Percentiles rank a stretch among this genome's conserved stretches.
phyloP scores from a whole-genome alignment of 2,888 invertebrate genomes.

The Alloscopus bannaensis region DNA sequence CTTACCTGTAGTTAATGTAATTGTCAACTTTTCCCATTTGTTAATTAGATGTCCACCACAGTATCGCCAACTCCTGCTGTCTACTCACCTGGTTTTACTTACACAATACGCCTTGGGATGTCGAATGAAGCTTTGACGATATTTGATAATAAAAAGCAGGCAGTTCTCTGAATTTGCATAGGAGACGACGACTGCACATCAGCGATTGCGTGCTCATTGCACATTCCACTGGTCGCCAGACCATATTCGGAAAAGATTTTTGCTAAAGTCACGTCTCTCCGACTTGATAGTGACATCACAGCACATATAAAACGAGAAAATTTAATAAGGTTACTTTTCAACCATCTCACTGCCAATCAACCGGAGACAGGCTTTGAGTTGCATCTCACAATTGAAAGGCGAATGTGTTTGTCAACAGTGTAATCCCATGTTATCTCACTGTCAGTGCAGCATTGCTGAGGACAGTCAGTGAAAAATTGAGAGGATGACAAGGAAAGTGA shows the following conservation, averaged over 20 bases:
- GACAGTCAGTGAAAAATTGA: constrained; percentile 18
- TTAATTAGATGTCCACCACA: constrained; percentile 51
- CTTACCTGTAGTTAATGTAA: constrained; percentile 34
- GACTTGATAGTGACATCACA: background rate
- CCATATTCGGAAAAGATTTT: background rate
- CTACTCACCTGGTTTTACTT: too few relatives aligned
- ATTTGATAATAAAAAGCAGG: background rate
- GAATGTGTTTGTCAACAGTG: too few relatives aligned
- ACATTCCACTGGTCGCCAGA: background rate
- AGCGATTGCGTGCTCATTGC: background rate
- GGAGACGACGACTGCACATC: background rate
- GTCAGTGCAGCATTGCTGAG: background rate
- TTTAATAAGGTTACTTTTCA: too few relatives aligned
- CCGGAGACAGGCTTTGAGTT: too few relatives aligned
- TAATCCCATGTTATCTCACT: too few relatives aligned
- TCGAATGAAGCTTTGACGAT: background rate
- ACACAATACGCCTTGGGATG: too few relatives aligned
- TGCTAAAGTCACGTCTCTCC: background rate
- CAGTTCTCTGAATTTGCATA: background rate
- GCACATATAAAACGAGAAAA: too few relatives aligned
- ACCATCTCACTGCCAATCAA: too few relatives aligned
- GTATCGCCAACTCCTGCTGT: background rate
- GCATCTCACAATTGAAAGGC: too few relatives aligned
- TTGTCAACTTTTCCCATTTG: constrained; percentile 47
- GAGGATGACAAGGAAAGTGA: constrained; percentile 27